These are phyloP conservation scores for Agriopis leucophaearia DNA, from an alignment of 2,888 invertebrate genomes.

Conservation along the genomic window DNA sequence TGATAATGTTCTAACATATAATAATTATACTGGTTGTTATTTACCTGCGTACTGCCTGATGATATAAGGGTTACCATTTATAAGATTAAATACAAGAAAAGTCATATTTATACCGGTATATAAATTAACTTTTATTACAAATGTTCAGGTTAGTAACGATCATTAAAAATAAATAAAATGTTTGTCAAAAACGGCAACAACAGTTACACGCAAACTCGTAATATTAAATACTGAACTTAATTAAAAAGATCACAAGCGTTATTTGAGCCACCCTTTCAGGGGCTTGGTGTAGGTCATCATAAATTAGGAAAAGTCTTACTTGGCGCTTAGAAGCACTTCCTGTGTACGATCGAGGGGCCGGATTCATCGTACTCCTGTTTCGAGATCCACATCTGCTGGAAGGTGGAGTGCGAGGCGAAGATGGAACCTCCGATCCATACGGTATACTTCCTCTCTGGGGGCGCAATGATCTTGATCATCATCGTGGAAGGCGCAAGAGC, in stretches of 20 bases:
- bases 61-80: conserved; percentile 32
- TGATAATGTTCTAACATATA: neutral
- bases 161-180: conserved; percentile 82
- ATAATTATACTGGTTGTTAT: too few relatives aligned
- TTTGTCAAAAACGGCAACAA: conserved; percentile 78
- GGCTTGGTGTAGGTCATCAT: conserved; percentile 83
- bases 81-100: conserved; percentile 56
- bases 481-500: conserved; percentile 96
- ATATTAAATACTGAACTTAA: conserved; percentile 86
- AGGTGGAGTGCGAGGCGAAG: conserved; percentile 96
- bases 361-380: conserved; percentile 99
- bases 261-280: conserved; percentile 79
- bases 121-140: conserved; percentile 83
- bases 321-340: conserved; percentile 91
- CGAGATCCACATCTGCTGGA: conserved; percentile 99
- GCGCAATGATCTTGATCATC: conserved; percentile 98
- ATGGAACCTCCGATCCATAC: conserved; percentile 98
- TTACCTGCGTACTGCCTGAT: neutral
- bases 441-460: conserved; percentile 98
- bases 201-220: conserved; percentile 76
- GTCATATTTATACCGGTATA: conserved; percentile 79
- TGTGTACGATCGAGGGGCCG: conserved; percentile 97
- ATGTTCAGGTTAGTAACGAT: conserved; percentile 79
- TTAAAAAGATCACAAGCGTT: conserved; percentile 84
- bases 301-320: conserved; percentile 79